phyloP scores from a whole-genome alignment of 2,113 vertebrate species.

The Poeciliopsis occidentalis region DNA sequence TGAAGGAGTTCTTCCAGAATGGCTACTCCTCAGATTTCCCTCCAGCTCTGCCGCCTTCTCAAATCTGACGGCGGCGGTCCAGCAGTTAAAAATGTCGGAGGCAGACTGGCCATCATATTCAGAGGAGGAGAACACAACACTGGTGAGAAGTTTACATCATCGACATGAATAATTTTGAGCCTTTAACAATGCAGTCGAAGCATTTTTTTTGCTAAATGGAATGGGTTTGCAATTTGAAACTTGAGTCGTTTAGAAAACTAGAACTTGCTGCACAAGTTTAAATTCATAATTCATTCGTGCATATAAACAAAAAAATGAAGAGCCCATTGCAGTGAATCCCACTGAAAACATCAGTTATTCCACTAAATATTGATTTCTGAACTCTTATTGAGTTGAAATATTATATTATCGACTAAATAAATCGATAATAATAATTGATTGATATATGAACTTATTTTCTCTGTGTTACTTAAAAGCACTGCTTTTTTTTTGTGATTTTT shows the following conservation, averaged over 20 bases:
- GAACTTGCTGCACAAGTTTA: background rate
- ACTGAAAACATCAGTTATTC: too few species aligned
- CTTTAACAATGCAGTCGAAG: background rate
- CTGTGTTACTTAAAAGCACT: too few species aligned
- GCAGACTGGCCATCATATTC: background rate
- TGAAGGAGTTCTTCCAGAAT: constrained; percentile 27
- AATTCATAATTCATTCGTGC: too few species aligned
- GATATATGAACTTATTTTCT: too few species aligned
- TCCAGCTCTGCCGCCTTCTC: background rate
- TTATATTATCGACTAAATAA: too few species aligned
- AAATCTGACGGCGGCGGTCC: constrained; percentile 11
- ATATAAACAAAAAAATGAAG: too few species aligned
- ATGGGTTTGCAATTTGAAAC: background rate
- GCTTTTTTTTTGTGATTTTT: too few species aligned
- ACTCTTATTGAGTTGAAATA: too few species aligned
- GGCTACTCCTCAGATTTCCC: constrained; percentile 1
- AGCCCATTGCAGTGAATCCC: too few species aligned
- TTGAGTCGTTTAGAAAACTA: background rate
- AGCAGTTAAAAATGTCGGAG: background rate
- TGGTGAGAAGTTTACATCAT: background rate
- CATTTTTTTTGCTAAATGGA: background rate
- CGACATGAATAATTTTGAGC: background rate
- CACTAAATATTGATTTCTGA: too few species aligned
- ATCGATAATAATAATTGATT: too few species aligned
- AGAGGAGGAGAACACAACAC: background rate